Base-by-base conservation (phyloP, 2,888 invertebrate genomes). In the Drosophila histrio region DNA sequence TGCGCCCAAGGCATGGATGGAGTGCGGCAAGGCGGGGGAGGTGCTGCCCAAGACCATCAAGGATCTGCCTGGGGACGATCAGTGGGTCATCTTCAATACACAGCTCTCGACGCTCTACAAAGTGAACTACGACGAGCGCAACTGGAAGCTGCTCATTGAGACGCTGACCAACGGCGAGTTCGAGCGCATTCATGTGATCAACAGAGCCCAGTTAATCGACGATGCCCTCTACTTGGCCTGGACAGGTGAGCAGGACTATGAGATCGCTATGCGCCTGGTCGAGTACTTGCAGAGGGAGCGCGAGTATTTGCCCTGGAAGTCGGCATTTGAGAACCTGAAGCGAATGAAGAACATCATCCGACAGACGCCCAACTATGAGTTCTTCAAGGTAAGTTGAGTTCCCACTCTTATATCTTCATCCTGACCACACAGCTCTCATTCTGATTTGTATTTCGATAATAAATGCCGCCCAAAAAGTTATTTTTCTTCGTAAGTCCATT, bases 141-240 rank as follows among this genome's bases (percentile, higher is more conserved):
- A 96, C 91, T 97, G 96, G 96, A 91, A 93, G 32, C 91, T 96
- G 57, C 91, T 97, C 9, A 91, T 90, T 2, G 78, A 92, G 1
- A 93, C 94, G 0, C 91, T 97, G 47, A 93, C 93, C 68, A 93
- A 93, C 28, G 91, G 92, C 0, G 92, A 93, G 5, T 94, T 92
- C 71, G 60, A 89, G 1, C 86, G 85, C 15, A 94, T 98, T 41
- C 94, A 95, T 11, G 92, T 93, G 2, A 92, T 96, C 59, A 97
- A 96, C 79, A 92, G 97, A 28, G 97, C 97, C 0, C 96, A 97
- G 87, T 92, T 98, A 15, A 92, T 98, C 44, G 95, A 96, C 50
- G 98, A 98, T 90, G 94, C 95, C 0, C 93, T 95, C 66, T 95
- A 94, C 24, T 46, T 91, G 72, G 95, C 96, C 19, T 94, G 94